Conservation (phyloP, 2,888 invertebrate species). For the Balanococcus diminutus region DNA sequence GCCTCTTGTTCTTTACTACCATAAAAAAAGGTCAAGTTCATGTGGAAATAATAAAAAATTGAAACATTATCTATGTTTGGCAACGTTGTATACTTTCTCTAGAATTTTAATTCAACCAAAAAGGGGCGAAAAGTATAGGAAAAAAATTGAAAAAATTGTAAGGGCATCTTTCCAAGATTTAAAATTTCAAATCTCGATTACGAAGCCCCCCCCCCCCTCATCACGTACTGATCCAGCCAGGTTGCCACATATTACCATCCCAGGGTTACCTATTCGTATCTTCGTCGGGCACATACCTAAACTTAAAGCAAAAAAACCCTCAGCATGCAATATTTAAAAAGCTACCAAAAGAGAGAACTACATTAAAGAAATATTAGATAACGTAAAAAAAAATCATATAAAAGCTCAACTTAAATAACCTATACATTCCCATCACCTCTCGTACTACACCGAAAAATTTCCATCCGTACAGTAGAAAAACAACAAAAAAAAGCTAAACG, state of each 20-base stretch:
- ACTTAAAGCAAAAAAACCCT: not conserved
- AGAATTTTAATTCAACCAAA: no score
- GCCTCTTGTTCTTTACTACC: no score
- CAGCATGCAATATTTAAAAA: slow-evolving; percentile 7
- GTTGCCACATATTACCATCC: not conserved
- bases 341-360: slow-evolving; percentile 3
- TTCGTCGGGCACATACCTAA: not conserved
- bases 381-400: not conserved
- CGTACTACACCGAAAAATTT: slow-evolving; percentile 10
- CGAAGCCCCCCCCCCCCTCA: not conserved
- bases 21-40: no score
- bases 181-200: not conserved
- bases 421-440: slow-evolving; percentile 5
- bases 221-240: no score
- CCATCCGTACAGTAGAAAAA: not conserved
- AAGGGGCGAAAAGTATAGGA: no score
- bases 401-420: not conserved
- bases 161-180: no score
- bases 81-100: not conserved
- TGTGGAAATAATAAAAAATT: no score
- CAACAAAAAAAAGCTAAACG: not conserved
- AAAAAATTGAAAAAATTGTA: no score
- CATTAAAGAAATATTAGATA: not conserved
- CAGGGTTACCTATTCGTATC: not conserved
- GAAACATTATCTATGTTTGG: no score